Percentiles rank a stretch among this genome's conserved stretches.
phyloP scores from a whole-genome alignment of 2,113 vertebrate genomes.

The Halichoerus grypus region DNA sequence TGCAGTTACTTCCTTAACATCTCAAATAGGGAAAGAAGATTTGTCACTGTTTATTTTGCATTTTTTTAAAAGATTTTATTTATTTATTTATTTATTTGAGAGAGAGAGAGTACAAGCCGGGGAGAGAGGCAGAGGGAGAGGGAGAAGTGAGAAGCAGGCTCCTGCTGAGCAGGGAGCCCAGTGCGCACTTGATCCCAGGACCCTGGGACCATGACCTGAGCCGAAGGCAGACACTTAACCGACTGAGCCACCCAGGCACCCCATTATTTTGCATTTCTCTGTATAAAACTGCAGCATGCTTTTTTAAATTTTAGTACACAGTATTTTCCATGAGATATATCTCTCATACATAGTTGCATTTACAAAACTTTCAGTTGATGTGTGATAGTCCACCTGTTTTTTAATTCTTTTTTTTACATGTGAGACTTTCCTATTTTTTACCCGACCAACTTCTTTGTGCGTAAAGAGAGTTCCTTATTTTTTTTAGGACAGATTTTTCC shows the following conservation, averaged over 20 bases:
- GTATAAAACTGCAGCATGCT: not conserved
- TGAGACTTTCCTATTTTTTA: not conserved
- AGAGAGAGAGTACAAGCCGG: not conserved
- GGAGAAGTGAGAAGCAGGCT: not conserved
- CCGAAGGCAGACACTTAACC: not conserved
- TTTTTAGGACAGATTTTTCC: conserved; percentile 6
- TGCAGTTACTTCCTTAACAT: conserved; percentile 19
- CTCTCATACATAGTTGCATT: not conserved
- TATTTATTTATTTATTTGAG: not conserved
- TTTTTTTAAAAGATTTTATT: not conserved
- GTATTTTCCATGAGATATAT: not conserved
- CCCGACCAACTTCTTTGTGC: not conserved
- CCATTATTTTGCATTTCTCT: conserved; percentile 18
- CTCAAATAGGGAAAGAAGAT: conserved; percentile 4
- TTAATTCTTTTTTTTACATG: not conserved
- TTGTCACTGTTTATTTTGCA: not conserved
- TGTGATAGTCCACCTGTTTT: not conserved
- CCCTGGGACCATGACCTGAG: not conserved
- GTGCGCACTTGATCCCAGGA: not conserved
- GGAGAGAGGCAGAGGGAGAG: not conserved
- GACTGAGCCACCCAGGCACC: not conserved
- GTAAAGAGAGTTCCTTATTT: not conserved
- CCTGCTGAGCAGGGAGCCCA: too few relatives aligned
- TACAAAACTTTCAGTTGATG: not conserved
- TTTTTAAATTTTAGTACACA: not conserved